phyloP scores from a whole-genome alignment of 2,888 invertebrate species.

The Pheosia tremula region DNA sequence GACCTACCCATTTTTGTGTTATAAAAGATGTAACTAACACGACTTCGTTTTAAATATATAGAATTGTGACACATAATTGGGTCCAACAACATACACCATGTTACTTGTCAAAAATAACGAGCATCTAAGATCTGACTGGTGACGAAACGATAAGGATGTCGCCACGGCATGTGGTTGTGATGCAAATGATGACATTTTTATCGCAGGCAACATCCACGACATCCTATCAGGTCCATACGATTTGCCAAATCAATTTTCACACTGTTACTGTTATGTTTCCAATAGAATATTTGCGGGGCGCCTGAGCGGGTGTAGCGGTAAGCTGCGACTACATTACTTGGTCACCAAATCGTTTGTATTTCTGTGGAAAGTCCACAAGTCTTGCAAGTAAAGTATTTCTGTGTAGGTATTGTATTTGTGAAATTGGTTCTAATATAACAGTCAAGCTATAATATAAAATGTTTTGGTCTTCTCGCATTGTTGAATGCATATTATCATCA shows the following conservation, averaged over 20 bases:
- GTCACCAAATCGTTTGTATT: slow-evolving; percentile 8
- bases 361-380: neutral
- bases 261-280: slow-evolving; percentile 40
- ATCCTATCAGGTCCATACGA: slow-evolving; percentile 34
- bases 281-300: slow-evolving; percentile 52
- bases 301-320: slow-evolving; percentile 15
- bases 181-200: slow-evolving; percentile 38
- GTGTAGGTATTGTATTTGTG: too few relatives aligned
- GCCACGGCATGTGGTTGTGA: slow-evolving; percentile 13
- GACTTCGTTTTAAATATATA: too few relatives aligned
- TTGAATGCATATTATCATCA: too few relatives aligned
- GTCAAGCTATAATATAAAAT: too few relatives aligned
- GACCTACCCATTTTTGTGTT: too few relatives aligned
- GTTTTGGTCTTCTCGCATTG: too few relatives aligned
- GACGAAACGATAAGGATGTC: slow-evolving; percentile 25
- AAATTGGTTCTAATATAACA: too few relatives aligned
- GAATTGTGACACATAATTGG: too few relatives aligned
- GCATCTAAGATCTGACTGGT: slow-evolving; percentile 24
- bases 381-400: neutral
- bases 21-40: too few relatives aligned
- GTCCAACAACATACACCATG: slow-evolving; percentile 7
- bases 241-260: slow-evolving; percentile 34
- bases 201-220: slow-evolving; percentile 28
- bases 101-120: slow-evolving; percentile 44
- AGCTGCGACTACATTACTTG: slow-evolving; percentile 16